Conservation (phyloP, 2,113 vertebrate genomes). For the Dipodomys ordii region DNA sequence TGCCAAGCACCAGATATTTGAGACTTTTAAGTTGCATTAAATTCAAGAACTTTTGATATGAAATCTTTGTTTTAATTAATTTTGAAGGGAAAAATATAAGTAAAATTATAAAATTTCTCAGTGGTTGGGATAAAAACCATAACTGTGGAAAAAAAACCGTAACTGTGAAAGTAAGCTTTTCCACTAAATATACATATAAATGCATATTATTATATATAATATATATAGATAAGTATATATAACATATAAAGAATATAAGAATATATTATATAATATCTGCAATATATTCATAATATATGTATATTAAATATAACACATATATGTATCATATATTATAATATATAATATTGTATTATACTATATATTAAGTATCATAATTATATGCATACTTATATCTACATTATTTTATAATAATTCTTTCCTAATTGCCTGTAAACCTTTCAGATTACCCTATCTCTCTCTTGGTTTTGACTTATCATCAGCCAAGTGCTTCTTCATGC, state of each 20-base stretch:
- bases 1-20: background rate
- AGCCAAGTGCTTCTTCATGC: background rate
- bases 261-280: too few relatives aligned
- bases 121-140: background rate
- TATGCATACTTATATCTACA: too few relatives aligned
- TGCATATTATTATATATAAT: too few relatives aligned
- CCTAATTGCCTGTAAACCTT: background rate
- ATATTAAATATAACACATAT: too few relatives aligned
- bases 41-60: background rate
- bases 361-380: too few relatives aligned
- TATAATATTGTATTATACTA: too few relatives aligned
- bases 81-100: background rate
- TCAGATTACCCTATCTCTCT: background rate
- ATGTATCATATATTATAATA: too few relatives aligned
- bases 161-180: background rate
- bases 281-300: too few relatives aligned
- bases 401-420: background rate
- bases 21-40: slow-evolving; percentile 3
- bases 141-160: background rate
- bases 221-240: too few relatives aligned
- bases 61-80: background rate
- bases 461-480: background rate
- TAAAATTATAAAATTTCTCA: background rate
- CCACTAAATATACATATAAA: too few relatives aligned
- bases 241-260: too few relatives aligned